These are phyloP conservation scores for Gallirallus australis DNA, from an alignment of 2,797 vertebrate species.

Conservation along the genomic window DNA sequence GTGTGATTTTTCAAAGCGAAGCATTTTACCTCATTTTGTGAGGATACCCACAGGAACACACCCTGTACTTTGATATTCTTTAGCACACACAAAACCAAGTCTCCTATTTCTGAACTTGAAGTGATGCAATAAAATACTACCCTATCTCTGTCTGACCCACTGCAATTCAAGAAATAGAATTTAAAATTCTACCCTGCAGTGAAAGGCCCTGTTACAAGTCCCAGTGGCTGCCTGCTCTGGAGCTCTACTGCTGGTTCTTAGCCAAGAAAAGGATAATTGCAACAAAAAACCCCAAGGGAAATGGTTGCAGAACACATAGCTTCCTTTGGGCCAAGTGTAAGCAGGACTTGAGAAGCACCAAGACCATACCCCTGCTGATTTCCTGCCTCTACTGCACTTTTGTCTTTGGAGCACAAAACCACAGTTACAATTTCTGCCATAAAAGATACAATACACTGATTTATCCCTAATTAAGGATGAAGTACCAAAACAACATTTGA, in stretches of 20 bases:
- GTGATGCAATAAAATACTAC: not conserved
- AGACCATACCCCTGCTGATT: not conserved
- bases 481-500: conserved; percentile 31
- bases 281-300: not conserved
- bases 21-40: not conserved
- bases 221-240: not conserved
- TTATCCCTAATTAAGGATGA: conserved; percentile 45
- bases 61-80: not conserved
- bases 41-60: not conserved
- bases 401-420: not conserved
- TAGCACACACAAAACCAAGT: not conserved
- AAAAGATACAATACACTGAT: conserved; percentile 33
- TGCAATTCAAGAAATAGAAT: not conserved
- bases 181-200: not conserved
- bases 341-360: not conserved
- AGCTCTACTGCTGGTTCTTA: not conserved
- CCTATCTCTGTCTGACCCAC: not conserved
- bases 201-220: not conserved
- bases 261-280: not conserved
- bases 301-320: not conserved
- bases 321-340: not conserved
- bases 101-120: not conserved
- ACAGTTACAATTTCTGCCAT: not conserved
- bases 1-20: not conserved
- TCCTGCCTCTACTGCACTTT: not conserved